These are phyloP conservation scores for Alentia gelatinosa DNA, from an alignment of 2,888 invertebrate species.

Conservation along the genomic window DNA sequence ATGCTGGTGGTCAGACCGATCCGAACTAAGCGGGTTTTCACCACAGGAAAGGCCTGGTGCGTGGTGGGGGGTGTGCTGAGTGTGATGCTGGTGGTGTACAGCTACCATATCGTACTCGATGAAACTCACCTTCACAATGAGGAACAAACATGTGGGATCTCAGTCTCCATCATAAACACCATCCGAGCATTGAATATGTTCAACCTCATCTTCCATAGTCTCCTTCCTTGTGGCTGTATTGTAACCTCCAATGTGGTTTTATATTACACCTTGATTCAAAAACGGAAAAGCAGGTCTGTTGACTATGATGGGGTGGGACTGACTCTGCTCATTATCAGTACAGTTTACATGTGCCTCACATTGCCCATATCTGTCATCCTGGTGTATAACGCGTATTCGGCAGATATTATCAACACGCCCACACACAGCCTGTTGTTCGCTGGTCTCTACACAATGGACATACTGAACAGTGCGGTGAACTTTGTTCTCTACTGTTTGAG, in stretches of 20 bases:
- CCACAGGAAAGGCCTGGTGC: background rate
- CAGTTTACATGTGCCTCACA: background rate
- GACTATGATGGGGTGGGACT: background rate
- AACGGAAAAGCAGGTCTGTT: background rate
- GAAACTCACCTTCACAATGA: too few relatives aligned
- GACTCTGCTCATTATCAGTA: background rate
- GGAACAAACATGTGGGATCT: background rate
- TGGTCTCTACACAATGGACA: background rate
- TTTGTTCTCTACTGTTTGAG: background rate
- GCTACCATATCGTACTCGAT: background rate
- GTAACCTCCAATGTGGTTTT: background rate
- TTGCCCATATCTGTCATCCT: background rate
- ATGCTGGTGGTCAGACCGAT: background rate
- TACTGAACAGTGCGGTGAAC: background rate
- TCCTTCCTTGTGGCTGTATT: background rate
- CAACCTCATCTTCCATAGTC: background rate
- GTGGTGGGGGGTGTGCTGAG: background rate
- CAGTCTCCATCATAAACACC: background rate
- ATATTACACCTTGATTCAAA: background rate
- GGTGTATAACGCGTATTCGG: background rate
- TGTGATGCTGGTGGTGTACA: background rate
- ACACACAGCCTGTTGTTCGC: background rate
- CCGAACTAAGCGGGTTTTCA: background rate
- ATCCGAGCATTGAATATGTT: background rate
- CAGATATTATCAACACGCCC: background rate